These are phyloP conservation scores for Ennomos erosarius DNA, from an alignment of 2,888 invertebrate species.

Conservation along the genomic window DNA sequence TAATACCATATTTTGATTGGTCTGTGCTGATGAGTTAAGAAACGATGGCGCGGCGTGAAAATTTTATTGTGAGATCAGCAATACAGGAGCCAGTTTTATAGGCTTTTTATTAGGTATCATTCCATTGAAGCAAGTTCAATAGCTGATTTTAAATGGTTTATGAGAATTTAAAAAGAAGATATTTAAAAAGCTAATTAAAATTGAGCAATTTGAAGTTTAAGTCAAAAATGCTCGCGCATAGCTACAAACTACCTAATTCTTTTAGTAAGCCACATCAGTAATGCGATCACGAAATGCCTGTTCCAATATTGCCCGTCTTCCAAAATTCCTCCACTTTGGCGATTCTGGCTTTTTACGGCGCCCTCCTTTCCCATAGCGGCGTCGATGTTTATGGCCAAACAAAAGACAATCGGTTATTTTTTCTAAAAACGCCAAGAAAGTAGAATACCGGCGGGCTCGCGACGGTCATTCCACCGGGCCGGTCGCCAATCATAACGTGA, in stretches of 20 bases:
- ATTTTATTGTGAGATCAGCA: not conserved
- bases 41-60: slow-evolving; percentile 7
- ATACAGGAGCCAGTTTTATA: too few species aligned
- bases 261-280: slow-evolving; percentile 11
- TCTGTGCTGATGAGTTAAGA: slow-evolving; percentile 63
- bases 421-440: slow-evolving; percentile 46
- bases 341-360: slow-evolving; percentile 34
- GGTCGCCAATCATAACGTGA: slow-evolving; percentile 72
- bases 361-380: slow-evolving; percentile 45
- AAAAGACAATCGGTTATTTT: slow-evolving; percentile 40
- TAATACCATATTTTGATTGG: slow-evolving; percentile 72
- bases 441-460: slow-evolving; percentile 34
- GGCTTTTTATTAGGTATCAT: too few species aligned
- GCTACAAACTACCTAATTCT: not conserved
- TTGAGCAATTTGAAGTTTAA: too few species aligned
- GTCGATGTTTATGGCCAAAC: slow-evolving; percentile 44
- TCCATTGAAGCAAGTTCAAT: too few species aligned
- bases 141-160: too few species aligned
- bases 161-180: too few species aligned
- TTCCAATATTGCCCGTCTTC: slow-evolving; percentile 41
- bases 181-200: too few species aligned
- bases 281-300: slow-evolving; percentile 34
- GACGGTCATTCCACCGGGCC: slow-evolving; percentile 55
- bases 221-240: not conserved
- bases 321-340: slow-evolving; percentile 40